These are phyloP conservation scores for Nasonia vitripennis DNA, from an alignment of 1,140 invertebrate genomes.

Conservation along the genomic window DNA sequence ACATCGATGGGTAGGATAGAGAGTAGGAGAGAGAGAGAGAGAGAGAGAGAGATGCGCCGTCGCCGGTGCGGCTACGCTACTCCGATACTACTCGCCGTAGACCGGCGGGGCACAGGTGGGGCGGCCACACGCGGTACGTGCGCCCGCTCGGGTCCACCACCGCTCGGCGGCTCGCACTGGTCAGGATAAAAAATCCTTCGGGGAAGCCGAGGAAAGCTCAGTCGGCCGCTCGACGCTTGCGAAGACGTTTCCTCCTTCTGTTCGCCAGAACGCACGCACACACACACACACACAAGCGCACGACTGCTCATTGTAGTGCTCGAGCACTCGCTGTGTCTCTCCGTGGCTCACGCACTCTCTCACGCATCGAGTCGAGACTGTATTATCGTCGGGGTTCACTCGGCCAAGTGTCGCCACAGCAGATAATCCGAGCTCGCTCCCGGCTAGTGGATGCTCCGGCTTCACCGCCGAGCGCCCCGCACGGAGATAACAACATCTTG, in stretches of 20 bases:
- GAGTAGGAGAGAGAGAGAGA: neutral
- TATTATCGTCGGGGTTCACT: neutral
- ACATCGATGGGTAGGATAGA: neutral
- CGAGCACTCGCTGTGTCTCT: neutral
- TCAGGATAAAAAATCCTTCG: constrained; percentile 57
- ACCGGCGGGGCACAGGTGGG: constrained; percentile 8
- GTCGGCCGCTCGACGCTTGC: constrained; percentile 35
- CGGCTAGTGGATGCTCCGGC: neutral
- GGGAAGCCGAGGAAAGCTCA: constrained; percentile 49
- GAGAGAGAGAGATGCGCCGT: neutral
- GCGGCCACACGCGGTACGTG: neutral
- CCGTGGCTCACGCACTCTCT: neutral
- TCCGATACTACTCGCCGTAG: too few species aligned
- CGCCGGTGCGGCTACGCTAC: too few species aligned
- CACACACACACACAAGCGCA: too few species aligned
- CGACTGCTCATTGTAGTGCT: constrained; percentile 20
- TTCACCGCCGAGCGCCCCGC: too few species aligned
- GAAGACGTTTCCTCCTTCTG: neutral
- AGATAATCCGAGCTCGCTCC: neutral
- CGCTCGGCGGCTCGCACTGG: too few species aligned
- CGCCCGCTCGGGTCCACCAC: neutral
- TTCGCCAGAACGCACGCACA: neutral
- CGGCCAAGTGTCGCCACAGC: neutral
- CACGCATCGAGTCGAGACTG: neutral
- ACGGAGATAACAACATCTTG: neutral